Base-by-base conservation (phyloP, 2,113 vertebrate species). In the Albula glossodonta region DNA sequence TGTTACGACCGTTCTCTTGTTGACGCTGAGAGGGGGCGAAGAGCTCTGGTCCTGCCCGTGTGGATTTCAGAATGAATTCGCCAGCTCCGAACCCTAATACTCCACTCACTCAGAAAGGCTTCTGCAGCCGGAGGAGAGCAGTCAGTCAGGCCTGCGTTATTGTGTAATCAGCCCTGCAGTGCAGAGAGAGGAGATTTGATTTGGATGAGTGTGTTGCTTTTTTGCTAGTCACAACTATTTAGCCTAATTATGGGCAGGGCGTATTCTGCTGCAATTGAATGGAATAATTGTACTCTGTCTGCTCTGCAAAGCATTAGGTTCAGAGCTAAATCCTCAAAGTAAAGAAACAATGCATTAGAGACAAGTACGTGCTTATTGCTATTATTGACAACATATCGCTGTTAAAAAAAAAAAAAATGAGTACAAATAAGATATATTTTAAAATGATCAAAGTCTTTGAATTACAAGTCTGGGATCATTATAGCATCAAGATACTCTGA, bases 151-250 rank as follows among this genome's bases (percentile, higher is more conserved):
- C 60, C 60, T 19, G 4, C 60, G 22, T 19, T 15, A 15, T 15
- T 15, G 93, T 93, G 91, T 90, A 91, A 91, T 93, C 89, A 86
- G 63, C 85, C 88, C 78, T 89, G 13, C 31, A 41, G 31, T 41
- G 31, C 31, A 41, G 31, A 41, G 31, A 41, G 31, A 41, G 31
- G 31, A 41, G 91, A 91, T 93, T 93, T 89, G 88, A 89, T 93
- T 93, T 92, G 90, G 90, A 91, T 51, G 51, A 91, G 85, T 85
- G 85, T 84, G 89, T 84, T 88, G 90, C 91, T 90, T 92, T 92
- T 90, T 41, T 41, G 86, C 79, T 92, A 89, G 87, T 90, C 87
- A 88, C 84, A 50, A 51, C 84, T 78, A 90, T 93, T 93, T 87
- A 91, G 85, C 90, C 81, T 89, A 92, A 93, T 92, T 91, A 91